Percentiles rank a stretch among this genome's conserved stretches.
phyloP scores from a whole-genome alignment of 2,888 invertebrate genomes.

The Agonopterix arenella region DNA sequence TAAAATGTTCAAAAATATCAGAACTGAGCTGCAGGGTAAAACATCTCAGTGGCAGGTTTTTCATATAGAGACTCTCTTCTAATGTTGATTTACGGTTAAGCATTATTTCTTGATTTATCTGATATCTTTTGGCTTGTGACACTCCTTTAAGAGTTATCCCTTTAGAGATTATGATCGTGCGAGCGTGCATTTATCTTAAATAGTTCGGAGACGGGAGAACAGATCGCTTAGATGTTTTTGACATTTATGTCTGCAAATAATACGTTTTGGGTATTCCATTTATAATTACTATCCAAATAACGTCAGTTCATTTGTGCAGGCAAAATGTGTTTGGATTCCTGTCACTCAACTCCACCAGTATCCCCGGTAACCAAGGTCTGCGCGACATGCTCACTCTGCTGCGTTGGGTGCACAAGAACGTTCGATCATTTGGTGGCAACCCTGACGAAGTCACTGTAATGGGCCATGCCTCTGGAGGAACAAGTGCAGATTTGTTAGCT shows the following conservation, averaged over 20 bases:
- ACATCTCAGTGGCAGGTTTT: too few species aligned
- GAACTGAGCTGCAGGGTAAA: too few species aligned
- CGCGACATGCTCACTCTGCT: slow-evolving; percentile 59
- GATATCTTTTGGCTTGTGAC: too few species aligned
- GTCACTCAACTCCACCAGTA: slow-evolving; percentile 42
- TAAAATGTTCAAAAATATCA: too few species aligned
- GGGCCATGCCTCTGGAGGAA: slow-evolving; percentile 59
- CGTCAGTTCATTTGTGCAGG: slow-evolving; percentile 25
- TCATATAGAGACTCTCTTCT: too few species aligned
- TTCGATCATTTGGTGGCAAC: slow-evolving; percentile 56
- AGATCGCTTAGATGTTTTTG: background rate
- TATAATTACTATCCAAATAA: too few species aligned
- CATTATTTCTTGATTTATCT: too few species aligned
- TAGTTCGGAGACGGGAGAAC: background rate
- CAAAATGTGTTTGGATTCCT: slow-evolving; percentile 65
- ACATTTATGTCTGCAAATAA: background rate
- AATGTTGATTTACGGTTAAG: too few species aligned
- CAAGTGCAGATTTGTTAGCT: slow-evolving; percentile 43
- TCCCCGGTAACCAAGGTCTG: slow-evolving; percentile 65
- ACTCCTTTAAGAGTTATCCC: too few species aligned
- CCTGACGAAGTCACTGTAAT: slow-evolving; percentile 52
- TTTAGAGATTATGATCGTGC: too few species aligned
- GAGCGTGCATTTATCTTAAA: background rate
- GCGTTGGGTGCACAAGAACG: slow-evolving; percentile 56
- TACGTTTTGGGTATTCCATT: background rate